Base-by-base conservation (phyloP, 2,113 vertebrate genomes). In the Pseudopipra pipra region DNA sequence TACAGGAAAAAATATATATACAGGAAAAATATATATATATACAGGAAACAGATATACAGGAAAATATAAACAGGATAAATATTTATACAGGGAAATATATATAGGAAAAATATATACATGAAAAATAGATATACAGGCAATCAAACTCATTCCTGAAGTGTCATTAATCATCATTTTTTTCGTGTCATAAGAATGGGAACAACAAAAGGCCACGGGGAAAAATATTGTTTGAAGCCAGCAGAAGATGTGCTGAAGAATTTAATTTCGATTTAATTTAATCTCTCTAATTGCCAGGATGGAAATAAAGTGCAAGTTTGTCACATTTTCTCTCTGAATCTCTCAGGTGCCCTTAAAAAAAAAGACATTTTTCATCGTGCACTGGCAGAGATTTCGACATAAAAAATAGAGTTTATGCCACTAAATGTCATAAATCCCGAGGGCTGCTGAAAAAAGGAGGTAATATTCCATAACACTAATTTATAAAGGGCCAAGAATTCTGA, bases 361-460 rank as follows among this genome's bases (percentile, higher is more conserved):
- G 77, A 70, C 68, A 47, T 92, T 73, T 87, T 72, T 93, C 85
- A 90, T 58, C 37, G 23, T 58, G 51, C 9, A 75, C 75, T 47
- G 58, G 71, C 27, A 94, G 88, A 79, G 83, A 89, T 73, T 54
- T 80, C 90, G 44, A 83, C 75, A 96, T 77, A 96, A 96, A 94
- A 90, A 97, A 95, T 85, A 88, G 59, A 74, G 39, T 80, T 93
- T 93, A 41, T 92, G 92, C 81, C 74, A 95, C 91, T 95, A 92
- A 90, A 77, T 77, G 77, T 52, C 91, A 62, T 76, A 90, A 87
- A 61, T 95, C 85, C 77, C 37, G 43, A 83, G 73, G 86, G 78
- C 33, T 91, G 71, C 58, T 52, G 76, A 61, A 73, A 86, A 47
- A 55, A 95, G 82, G 71, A 51, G 49, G 65, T 89, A 75, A 78